Conservation (phyloP, 2,113 vertebrate species). For the Corythornis cristatus region DNA sequence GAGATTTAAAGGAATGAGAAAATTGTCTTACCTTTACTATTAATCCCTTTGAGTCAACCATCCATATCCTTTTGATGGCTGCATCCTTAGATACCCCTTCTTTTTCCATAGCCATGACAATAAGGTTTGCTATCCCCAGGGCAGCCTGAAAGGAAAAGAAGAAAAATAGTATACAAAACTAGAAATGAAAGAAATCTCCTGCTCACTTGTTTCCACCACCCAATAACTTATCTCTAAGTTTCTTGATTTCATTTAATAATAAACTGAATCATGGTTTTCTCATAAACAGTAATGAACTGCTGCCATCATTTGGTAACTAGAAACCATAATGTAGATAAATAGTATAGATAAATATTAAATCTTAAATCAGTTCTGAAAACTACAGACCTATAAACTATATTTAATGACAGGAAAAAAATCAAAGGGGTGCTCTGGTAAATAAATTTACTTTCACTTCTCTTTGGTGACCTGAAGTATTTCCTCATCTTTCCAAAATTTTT, state of each 20-base stretch:
- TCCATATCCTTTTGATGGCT: conserved; percentile 90
- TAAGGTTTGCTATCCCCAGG: conserved; percentile 92
- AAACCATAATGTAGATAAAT: not conserved
- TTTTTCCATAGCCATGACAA: conserved; percentile 95
- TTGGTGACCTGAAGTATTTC: not conserved
- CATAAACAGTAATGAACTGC: not conserved
- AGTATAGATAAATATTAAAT: not conserved
- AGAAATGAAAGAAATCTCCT: not conserved
- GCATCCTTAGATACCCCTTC: conserved; percentile 83
- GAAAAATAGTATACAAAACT: not conserved
- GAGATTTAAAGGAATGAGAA: not conserved
- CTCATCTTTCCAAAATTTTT: not conserved
- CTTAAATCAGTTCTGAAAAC: not conserved
- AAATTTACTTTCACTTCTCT: not conserved
- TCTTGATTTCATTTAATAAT: not conserved
- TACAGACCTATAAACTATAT: not conserved
- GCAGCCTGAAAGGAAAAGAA: conserved; percentile 83
- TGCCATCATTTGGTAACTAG: not conserved
- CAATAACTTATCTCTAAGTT: not conserved
- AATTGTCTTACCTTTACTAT: conserved; percentile 88
- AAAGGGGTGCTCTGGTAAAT: not conserved
- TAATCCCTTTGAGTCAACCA: conserved; percentile 98
- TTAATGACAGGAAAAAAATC: not conserved
- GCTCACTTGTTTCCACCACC: not conserved
- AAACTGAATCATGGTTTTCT: not conserved